Conservation (phyloP, 2,888 invertebrate species). For the Rotaria macrura region DNA sequence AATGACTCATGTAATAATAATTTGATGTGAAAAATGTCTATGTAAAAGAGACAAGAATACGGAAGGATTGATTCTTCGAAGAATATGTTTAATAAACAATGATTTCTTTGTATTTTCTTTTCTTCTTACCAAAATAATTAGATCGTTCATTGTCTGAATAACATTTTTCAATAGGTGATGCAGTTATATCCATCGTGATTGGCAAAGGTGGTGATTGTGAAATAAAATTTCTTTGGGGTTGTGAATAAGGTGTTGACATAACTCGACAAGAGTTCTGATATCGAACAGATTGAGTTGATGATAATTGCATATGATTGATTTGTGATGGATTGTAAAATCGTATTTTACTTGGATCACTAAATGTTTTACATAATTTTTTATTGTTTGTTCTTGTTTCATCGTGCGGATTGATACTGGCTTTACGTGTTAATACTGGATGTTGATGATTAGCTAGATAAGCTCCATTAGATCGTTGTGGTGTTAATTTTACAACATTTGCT, state of each 20-base stretch:
- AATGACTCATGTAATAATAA: too few species aligned
- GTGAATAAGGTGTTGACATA: not conserved
- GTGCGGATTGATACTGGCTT: not conserved
- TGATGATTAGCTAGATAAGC: not conserved
- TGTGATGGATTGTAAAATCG: not conserved
- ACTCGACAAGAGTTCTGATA: too few species aligned
- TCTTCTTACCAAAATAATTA: not conserved
- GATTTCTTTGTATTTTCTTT: too few species aligned
- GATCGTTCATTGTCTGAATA: not conserved
- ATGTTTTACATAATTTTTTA: slow-evolving; percentile 3
- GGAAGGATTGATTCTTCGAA: too few species aligned
- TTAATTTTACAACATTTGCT: not conserved
- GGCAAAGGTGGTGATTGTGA: not conserved
- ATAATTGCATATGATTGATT: not conserved
- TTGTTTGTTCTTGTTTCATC: not conserved
- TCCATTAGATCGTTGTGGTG: not conserved
- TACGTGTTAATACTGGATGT: not conserved
- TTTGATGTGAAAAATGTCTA: too few species aligned
- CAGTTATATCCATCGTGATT: not conserved
- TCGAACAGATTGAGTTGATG: not conserved
- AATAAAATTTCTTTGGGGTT: not conserved
- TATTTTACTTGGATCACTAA: not conserved
- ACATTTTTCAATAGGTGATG: not conserved
- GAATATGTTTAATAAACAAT: too few species aligned
- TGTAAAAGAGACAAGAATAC: too few species aligned